Base-by-base conservation (phyloP, 2,888 invertebrate species). In the Opisthograptis luteolata region DNA sequence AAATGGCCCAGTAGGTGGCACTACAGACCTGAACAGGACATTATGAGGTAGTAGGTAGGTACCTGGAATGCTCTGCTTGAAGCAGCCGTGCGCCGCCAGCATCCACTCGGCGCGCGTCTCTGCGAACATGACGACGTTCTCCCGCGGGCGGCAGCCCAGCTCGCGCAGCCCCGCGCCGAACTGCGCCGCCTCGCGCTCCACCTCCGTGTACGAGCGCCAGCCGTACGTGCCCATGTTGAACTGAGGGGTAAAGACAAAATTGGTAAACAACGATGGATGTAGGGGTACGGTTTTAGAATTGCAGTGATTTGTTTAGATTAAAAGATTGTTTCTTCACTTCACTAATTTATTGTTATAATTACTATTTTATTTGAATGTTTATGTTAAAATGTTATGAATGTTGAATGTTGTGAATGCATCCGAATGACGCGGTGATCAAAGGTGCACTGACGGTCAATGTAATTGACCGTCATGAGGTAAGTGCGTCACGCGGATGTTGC, bases 71-170 rank as follows among this genome's bases (percentile, higher is more conserved):
- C 96, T 97, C 86, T 96, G 96, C 79, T 97, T 97, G 91, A 99
- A 98, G 84, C 98, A 96, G 42, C 98, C 98, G 75, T 99, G 97
- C 0, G 98, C 98, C 0, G 98, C 96, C 37, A 99, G 92, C 94
- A 99, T 96, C 99, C 99, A 99, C 88, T 99, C 99, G 35, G 97
- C 97, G 64, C 99, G 92, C 0, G 99, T 99, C 89, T 99, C 99
- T 0, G 99, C 98, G 91, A 98, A 99, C 73, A 99, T 95, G 44
- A 96, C 97, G 62, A 99, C 92, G 81, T 96, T 96, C 55, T 93
- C 87, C 6, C 92, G 92, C 5, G 95, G 94, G 64, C 88, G 82
- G 68, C 95, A 93, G 17, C 97, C 98, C 24, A 97, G 84, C 69
- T 94, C 94, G 27, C 95, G 92, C 56, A 99, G 91, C 0, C 99